These are phyloP conservation scores for Ptyas mucosa DNA, from an alignment of 2,113 vertebrate species.

Conservation along the genomic window DNA sequence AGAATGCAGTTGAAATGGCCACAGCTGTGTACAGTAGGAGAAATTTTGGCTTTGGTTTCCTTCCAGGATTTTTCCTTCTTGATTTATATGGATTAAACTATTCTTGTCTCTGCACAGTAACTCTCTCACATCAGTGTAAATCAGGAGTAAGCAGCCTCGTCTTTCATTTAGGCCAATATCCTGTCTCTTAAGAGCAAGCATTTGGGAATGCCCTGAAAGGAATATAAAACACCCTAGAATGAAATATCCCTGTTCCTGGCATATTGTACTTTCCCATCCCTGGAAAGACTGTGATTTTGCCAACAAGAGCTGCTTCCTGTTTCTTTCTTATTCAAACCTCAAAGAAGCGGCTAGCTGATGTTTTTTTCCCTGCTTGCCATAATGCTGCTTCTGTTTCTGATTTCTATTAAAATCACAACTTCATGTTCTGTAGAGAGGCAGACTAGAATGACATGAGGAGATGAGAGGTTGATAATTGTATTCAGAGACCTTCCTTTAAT, in stretches of 20 bases:
- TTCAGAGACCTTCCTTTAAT: neutral
- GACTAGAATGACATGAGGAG: neutral
- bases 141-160: neutral
- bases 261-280: neutral
- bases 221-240: neutral
- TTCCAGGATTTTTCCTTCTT: neutral
- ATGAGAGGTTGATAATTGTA: neutral
- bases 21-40: neutral
- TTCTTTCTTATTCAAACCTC: neutral
- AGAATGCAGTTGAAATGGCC: neutral
- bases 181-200: neutral
- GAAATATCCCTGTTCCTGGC: neutral
- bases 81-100: neutral
- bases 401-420: neutral
- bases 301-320: neutral
- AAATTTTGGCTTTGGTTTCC: neutral
- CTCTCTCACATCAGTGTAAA: rapidly evolving
- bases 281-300: neutral
- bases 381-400: neutral
- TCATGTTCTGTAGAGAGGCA: neutral
- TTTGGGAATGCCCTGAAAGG: neutral
- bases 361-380: neutral
- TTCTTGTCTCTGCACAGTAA: conserved; percentile 10
- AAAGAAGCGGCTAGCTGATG: neutral
- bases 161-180: neutral